phyloP scores from a whole-genome alignment of 2,888 invertebrate genomes.

The Rhimphoctona megacephalus region DNA sequence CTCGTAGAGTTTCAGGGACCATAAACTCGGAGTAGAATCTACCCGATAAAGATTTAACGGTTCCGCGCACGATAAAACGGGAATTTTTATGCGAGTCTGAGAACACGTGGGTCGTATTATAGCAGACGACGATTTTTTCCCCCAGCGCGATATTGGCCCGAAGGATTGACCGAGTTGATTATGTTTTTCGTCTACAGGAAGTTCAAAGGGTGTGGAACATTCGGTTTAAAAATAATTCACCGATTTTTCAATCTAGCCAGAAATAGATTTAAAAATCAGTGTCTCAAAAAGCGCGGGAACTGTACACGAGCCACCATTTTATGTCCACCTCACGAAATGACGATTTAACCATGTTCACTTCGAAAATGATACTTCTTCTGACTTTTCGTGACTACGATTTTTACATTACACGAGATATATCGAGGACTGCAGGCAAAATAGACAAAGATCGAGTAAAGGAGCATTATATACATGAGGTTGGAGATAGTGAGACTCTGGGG shows the following conservation, averaged over 20 bases:
- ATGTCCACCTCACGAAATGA: background rate
- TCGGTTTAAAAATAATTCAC: background rate
- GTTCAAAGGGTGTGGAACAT: background rate
- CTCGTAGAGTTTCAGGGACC: background rate
- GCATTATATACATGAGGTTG: slow-evolving; percentile 15
- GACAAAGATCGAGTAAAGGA: slow-evolving; percentile 19
- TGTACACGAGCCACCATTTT: background rate
- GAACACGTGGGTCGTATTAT: background rate
- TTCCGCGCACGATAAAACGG: background rate
- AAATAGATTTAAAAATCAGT: background rate
- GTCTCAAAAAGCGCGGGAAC: background rate
- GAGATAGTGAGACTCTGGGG: slow-evolving; percentile 31
- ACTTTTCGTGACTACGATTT: background rate
- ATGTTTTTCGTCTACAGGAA: background rate
- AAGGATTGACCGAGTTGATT: background rate
- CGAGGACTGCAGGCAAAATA: background rate
- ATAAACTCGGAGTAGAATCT: slow-evolving; percentile 5
- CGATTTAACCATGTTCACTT: background rate
- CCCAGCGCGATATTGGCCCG: background rate
- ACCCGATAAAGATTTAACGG: slow-evolving; percentile 2
- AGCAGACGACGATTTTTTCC: background rate
- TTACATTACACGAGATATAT: background rate
- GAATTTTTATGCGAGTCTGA: background rate
- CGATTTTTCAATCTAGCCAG: too few species aligned
- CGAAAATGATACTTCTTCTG: too few species aligned